phyloP scores from a whole-genome alignment of 1,140 invertebrate species.

The Trachymyrmex septentrionalis region DNA sequence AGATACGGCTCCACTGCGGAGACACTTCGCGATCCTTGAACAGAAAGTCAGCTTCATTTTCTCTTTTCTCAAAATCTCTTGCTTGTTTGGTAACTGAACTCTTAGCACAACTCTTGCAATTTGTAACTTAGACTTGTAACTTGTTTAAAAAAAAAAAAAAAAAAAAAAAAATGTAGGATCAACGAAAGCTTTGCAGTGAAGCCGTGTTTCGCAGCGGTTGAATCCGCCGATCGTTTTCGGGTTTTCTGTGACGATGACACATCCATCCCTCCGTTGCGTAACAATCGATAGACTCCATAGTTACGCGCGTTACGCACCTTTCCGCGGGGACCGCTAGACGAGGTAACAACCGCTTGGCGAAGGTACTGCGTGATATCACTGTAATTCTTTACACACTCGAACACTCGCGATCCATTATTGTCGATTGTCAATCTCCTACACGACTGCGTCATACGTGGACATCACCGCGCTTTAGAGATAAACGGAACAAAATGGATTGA shows the following conservation, averaged over 20 bases:
- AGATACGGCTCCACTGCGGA: constrained; percentile 37
- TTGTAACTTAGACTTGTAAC: background rate
- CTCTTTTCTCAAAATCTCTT: background rate
- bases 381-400: constrained; percentile 6
- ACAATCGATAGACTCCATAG: background rate
- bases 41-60: background rate
- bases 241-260: constrained; percentile 62
- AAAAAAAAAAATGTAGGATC: background rate
- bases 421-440: background rate
- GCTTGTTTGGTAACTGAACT: background rate
- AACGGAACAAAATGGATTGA: background rate
- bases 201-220: constrained; percentile 15
- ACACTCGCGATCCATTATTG: background rate
- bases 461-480: background rate
- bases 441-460: constrained; percentile 14
- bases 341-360: background rate
- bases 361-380: constrained; percentile 9
- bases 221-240: constrained; percentile 2
- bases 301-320: constrained; percentile 14
- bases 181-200: constrained; percentile 25
- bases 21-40: constrained; percentile 23
- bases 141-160: too few species aligned
- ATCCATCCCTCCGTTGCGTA: constrained; percentile 1
- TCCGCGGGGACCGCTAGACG: constrained; percentile 6
- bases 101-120: background rate